Evolutionary conservation across 2,113 vertebrate genomes (phyloP).

Genomic region (Percina caprodes): DNA sequence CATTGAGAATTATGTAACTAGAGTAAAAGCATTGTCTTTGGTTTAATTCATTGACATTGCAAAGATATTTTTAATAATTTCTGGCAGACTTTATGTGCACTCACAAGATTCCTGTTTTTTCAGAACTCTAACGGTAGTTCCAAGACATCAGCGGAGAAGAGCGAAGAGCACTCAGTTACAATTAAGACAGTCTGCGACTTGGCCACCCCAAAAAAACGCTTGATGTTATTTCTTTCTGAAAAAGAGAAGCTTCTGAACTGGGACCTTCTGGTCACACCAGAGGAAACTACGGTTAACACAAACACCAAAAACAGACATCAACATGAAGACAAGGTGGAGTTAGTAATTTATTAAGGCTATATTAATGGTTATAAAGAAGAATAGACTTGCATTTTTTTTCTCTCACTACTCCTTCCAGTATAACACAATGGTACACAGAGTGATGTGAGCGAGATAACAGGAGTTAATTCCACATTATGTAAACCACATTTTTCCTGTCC

Average conservation of each 20-base stretch:
- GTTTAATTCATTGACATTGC: neutral
- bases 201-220: slow-evolving; percentile 64
- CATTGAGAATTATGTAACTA: neutral
- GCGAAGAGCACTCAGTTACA: neutral
- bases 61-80: neutral
- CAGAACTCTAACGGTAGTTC: slow-evolving; percentile 23
- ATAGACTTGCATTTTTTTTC: neutral
- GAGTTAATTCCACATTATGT: slow-evolving; percentile 44
- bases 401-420: neutral
- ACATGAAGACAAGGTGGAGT: slow-evolving; percentile 45
- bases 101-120: slow-evolving; percentile 9
- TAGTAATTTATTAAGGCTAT: neutral
- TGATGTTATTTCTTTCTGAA: slow-evolving; percentile 65
- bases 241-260: slow-evolving; percentile 81
- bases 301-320: neutral
- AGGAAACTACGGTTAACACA: slow-evolving; percentile 6
- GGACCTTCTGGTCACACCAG: slow-evolving; percentile 58
- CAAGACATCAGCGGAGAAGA: slow-evolving; percentile 1
- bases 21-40: neutral
- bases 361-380: neutral
- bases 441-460: slow-evolving; percentile 41
- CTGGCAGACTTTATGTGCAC: neutral
- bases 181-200: neutral
- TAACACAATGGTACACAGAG: slow-evolving; percentile 1
- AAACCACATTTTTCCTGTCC: slow-evolving; percentile 22